A percentile compares a stretch with the other conserved stretches of the same genome.
phyloP scores from a whole-genome alignment of 2,113 vertebrate species.

The Scomber scombrus region DNA sequence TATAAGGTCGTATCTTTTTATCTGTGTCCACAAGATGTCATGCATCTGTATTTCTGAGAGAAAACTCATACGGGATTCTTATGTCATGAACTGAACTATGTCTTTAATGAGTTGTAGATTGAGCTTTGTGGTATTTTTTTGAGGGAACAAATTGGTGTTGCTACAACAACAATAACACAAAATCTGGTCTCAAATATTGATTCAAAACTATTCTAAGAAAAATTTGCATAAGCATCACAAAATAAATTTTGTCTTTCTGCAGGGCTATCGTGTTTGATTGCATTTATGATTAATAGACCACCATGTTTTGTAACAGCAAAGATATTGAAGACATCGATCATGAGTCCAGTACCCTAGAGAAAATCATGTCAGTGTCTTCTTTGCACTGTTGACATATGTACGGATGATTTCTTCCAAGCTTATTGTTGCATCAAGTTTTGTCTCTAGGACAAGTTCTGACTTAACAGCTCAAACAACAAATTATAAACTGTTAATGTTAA shows the following conservation, averaged over 20 bases:
- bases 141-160: too few species aligned
- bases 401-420: neutral
- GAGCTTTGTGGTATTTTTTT: too few species aligned
- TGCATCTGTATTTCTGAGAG: too few species aligned
- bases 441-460: neutral
- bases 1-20: too few species aligned
- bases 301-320: slow-evolving; percentile 8
- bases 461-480: neutral
- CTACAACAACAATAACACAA: neutral
- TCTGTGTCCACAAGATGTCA: too few species aligned
- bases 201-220: neutral
- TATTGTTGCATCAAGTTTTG: neutral
- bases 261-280: neutral
- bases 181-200: neutral
- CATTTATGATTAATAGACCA: neutral
- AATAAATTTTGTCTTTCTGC: neutral
- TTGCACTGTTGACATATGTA: neutral
- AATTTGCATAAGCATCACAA: neutral
- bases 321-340: slow-evolving; percentile 14
- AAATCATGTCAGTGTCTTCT: neutral
- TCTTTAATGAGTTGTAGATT: too few species aligned
- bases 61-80: too few species aligned
- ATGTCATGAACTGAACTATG: too few species aligned
- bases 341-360: neutral
- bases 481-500: too few species aligned